A percentile compares a stretch with the other conserved stretches of the same genome.
Conservation (phyloP, 2,888 invertebrate species). For the Pseudococcus jackbeardsleyi region DNA sequence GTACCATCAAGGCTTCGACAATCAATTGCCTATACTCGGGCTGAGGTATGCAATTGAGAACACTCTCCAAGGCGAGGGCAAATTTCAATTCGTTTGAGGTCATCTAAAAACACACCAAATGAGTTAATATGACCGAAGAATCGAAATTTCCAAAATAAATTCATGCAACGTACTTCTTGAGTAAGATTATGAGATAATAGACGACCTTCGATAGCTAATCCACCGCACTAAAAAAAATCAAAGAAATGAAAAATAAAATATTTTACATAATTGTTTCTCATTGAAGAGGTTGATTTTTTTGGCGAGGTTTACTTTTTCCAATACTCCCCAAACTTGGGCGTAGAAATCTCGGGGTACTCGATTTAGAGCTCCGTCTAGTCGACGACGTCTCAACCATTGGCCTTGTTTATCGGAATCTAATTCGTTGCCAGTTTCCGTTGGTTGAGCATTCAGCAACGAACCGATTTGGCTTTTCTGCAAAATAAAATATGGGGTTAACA, state of each 20-base stretch:
- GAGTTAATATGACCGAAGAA: not conserved
- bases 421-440: slow-evolving; percentile 72
- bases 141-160: not conserved
- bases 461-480: slow-evolving; percentile 74
- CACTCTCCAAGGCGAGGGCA: slow-evolving; percentile 96
- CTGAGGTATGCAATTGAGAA: slow-evolving; percentile 95
- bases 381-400: slow-evolving; percentile 94
- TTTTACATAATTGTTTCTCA: not conserved
- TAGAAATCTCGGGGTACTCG: slow-evolving; percentile 98
- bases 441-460: slow-evolving; percentile 70
- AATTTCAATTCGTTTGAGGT: slow-evolving; percentile 98
- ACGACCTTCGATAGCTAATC: slow-evolving; percentile 91
- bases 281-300: too few species aligned
- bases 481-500: slow-evolving; percentile 31
- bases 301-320: slow-evolving; percentile 80
- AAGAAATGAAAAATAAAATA: not conserved
- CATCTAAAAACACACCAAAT: slow-evolving; percentile 76
- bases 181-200: slow-evolving; percentile 92
- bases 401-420: slow-evolving; percentile 83
- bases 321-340: slow-evolving; percentile 91
- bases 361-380: slow-evolving; percentile 97
- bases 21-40: slow-evolving; percentile 98
- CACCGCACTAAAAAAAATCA: slow-evolving; percentile 80
- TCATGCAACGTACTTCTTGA: slow-evolving; percentile 77
- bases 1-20: slow-evolving; percentile 96